These are phyloP conservation scores for Drosophila pachea DNA, from an alignment of 1,140 invertebrate species.

Conservation along the genomic window DNA sequence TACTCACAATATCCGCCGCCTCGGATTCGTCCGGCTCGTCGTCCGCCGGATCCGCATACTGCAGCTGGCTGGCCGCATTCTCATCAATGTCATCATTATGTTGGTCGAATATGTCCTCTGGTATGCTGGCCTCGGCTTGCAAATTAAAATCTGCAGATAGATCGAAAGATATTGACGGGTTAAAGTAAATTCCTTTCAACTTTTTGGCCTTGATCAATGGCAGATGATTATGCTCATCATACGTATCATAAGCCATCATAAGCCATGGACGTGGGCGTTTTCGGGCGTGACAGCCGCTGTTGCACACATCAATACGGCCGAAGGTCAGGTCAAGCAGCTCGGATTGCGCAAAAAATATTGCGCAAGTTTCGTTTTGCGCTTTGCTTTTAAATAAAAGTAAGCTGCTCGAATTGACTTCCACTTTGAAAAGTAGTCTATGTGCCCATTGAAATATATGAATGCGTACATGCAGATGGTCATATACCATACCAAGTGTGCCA, in stretches of 20 bases:
- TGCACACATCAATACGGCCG: too few relatives aligned
- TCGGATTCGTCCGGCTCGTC: slow-evolving; percentile 55
- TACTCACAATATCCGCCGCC: slow-evolving; percentile 73
- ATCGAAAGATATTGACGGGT: neutral
- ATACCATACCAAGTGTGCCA: neutral
- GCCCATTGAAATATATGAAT: slow-evolving; percentile 25
- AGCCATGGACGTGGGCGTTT: too few relatives aligned
- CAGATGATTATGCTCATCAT: too few relatives aligned
- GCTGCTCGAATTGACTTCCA: slow-evolving; percentile 68
- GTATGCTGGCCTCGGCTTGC: slow-evolving; percentile 72
- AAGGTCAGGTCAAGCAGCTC: slow-evolving; percentile 22
- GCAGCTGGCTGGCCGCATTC: slow-evolving; percentile 39
- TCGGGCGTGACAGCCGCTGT: too few relatives aligned
- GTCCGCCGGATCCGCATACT: slow-evolving; percentile 38
- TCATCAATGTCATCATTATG: slow-evolving; percentile 58
- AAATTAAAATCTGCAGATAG: slow-evolving; percentile 70
- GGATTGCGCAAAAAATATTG: slow-evolving; percentile 16
- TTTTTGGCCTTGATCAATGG: too few relatives aligned
- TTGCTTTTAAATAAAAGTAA: slow-evolving; percentile 65
- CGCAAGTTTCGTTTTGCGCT: slow-evolving; percentile 31
- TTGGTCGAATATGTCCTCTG: slow-evolving; percentile 77
- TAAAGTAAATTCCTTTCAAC: neutral
- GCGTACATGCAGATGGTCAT: neutral
- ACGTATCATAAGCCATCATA: too few relatives aligned
- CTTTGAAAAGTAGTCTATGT: slow-evolving; percentile 29